Evolutionary conservation across 2,113 vertebrate genomes (phyloP), one percentile per base, ranked within the genome.

Genomic region (Dasyornis broadbenti): DNA sequence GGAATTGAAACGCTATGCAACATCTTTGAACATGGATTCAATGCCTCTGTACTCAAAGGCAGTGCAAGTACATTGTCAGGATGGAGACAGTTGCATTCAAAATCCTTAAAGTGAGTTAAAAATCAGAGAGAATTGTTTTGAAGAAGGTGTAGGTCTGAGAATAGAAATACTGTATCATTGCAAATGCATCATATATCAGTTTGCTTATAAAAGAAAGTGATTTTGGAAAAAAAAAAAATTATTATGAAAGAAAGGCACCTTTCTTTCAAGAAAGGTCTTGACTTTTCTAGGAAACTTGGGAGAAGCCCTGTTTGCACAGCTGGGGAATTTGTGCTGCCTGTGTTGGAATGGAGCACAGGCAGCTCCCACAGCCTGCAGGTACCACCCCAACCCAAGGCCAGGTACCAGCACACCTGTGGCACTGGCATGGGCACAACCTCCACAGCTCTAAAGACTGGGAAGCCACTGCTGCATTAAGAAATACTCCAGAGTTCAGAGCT

Each of bases 301-400:
- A 49, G 47, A 20, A 39, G 2, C 3, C 7, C 11, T 80, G 56
- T 93, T 93, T 95, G 89, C 59, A 78, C 95, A 96, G 94, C 84
- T 93, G 92, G 28, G 82, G 68, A 31, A 24, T 23, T 23, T 30
- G 65, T 15, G 64, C 42, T 28, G 50, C 16, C 65, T 2, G 1
- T 22, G 5, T 4, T 42, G 78, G 89, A 24, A 86, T 21, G n/a
- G 59, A 7, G 9, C 64, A 21, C 3, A 3, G 26, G 66, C 72
- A n/a, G 66, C 11, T 27, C 54, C 14, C 42, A 14, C 33, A 12
- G 5, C 23, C 22, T 0, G 2, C 20, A 11, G 44, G 44, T 4
- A 15, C 39, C 3, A 4, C 14, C 3, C 23, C 4, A 0, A 5
- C 3, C 23, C 68, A 20, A 72, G 89, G 83, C 20, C 68, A 82